These are phyloP conservation scores for Axis porcinus DNA, from an alignment of 2,113 vertebrate genomes.

Conservation along the genomic window DNA sequence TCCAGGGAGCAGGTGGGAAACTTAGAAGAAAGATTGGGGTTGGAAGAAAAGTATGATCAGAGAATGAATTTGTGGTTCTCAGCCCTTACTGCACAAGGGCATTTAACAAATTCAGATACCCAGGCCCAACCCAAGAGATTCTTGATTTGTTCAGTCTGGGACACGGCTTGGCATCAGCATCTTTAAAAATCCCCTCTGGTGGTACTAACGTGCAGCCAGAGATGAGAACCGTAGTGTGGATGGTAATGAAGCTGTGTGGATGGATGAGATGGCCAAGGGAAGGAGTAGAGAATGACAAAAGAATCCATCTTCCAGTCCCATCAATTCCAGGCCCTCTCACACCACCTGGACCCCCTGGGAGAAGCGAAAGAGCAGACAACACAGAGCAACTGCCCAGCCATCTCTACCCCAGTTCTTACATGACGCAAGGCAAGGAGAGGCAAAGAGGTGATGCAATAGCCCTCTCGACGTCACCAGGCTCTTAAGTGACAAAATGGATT, in stretches of 20 bases:
- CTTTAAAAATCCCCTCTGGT: not conserved
- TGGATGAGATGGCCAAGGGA: no score
- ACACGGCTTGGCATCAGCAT: not conserved
- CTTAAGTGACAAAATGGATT: not conserved
- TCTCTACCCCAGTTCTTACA: no score
- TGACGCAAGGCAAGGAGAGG: not conserved
- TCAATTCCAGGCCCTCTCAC: not conserved
- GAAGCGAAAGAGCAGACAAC: not conserved
- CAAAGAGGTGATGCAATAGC: accelerated
- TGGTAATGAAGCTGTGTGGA: not conserved
- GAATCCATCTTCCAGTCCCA: not conserved
- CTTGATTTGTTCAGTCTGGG: not conserved
- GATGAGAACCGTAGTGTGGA: not conserved
- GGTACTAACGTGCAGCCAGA: not conserved
- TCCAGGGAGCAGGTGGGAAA: not conserved
- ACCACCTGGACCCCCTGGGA: not conserved
- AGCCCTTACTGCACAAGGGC: not conserved
- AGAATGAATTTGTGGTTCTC: not conserved
- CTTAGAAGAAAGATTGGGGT: not conserved
- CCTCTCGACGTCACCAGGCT: not conserved
- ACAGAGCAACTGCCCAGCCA: not conserved
- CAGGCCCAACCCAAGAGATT: not conserved
- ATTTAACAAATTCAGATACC: not conserved
- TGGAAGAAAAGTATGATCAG: not conserved
- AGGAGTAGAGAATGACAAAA: not conserved